Evolutionary conservation across 1,140 invertebrate species (phyloP).

Genomic region (Campoletis sonorensis): DNA sequence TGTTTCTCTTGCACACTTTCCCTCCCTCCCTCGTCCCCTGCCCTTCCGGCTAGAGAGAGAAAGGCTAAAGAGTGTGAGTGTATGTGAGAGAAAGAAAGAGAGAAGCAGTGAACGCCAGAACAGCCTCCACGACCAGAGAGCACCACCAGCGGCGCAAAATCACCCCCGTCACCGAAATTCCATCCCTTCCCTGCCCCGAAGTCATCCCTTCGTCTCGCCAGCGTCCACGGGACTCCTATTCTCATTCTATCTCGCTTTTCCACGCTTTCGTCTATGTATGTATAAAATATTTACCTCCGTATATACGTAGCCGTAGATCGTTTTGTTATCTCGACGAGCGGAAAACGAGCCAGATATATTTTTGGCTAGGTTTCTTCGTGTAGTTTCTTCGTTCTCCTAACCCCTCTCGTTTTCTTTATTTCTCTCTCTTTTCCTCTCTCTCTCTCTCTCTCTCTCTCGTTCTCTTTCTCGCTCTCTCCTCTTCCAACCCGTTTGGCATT

Average conservation of each 20-base stretch:
- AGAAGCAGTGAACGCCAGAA: neutral
- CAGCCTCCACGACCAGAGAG: constrained; percentile 6
- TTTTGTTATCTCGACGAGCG: constrained; percentile 45
- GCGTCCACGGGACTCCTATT: constrained; percentile 11
- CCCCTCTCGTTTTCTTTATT: constrained; percentile 1
- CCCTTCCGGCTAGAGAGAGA: neutral
- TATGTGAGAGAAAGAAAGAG: neutral
- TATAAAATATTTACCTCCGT: constrained; percentile 1
- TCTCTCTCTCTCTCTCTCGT: neutral
- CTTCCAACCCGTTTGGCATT: constrained; percentile 28
- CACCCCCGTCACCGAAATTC: constrained; percentile 18
- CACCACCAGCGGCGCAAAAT: constrained; percentile 24
- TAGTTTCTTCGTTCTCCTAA: constrained; percentile 33
- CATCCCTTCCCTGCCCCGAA: constrained; percentile 29
- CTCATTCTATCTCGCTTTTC: constrained; percentile 17
- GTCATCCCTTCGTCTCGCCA: constrained; percentile 41
- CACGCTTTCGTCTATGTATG: constrained; percentile 21
- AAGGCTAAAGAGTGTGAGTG: neutral
- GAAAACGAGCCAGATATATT: constrained; percentile 47
- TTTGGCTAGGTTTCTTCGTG: constrained; percentile 41
- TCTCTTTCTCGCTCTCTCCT: neutral
- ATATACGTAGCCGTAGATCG: constrained; percentile 33
- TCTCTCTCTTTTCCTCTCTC: constrained; percentile 12
- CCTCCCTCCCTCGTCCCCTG: neutral
- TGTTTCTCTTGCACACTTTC: neutral